Evolutionary conservation across 2,888 invertebrate genomes (phyloP), one percentile per base, ranked within the genome.

Genomic region (Drosophila affinis): DNA sequence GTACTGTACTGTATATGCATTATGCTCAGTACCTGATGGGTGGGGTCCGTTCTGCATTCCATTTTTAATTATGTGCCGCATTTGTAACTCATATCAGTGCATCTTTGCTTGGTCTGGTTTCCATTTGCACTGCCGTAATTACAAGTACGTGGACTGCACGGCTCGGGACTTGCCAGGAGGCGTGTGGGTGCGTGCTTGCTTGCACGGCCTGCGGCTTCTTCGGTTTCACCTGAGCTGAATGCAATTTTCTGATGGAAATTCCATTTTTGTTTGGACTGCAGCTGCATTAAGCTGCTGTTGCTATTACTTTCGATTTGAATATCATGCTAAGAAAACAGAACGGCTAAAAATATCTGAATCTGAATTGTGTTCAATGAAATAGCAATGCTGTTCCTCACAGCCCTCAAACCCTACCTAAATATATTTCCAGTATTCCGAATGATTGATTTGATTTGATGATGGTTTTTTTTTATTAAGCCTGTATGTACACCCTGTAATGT

Each of bases 51-150:
- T 48, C 48, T 57, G 45, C 68, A 71, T 67, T 69, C 63, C 47
- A 53, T 24, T 53, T 72, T 67, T 65, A 81, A 81, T 78, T 76
- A 72, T 69, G 55, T 39, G 18, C 34, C 17, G 34, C 39, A 56
- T 44, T 57, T 56, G 29, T 18, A 18, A 21, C 39, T 7, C 27
- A 10, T 27, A 53, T 57, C 27, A 14, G 39, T 39, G 39, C 39
- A 39, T 5, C 6, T 14, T 14, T 49, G 60, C 24, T 24, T 24
- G 60, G 64, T 76, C 68, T 39, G 39, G 52, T 79, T 76, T 73
- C 62, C 32, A 44, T 49, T 62, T 49, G 57, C 61, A 64, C 44
- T 63, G 45, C 65, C 49, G 62, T 57, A 69, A 74, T 77, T 86
- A 75, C 64, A 83, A 74, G 59, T 71, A 55, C 24, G 18, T 2